phyloP scores from a whole-genome alignment of 2,113 vertebrate species.

The Callithrix jacchus region DNA sequence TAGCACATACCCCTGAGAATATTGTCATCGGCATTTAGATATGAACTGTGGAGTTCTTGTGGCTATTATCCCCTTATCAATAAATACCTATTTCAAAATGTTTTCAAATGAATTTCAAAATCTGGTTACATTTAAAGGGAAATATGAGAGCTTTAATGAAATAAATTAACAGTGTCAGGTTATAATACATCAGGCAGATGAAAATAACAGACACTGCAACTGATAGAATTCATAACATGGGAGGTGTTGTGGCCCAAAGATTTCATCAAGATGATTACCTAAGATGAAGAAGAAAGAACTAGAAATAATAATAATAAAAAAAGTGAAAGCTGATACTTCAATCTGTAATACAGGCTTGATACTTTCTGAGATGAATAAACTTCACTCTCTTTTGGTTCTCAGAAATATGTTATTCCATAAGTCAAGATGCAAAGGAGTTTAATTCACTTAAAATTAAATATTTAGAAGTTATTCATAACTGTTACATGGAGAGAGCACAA shows the following conservation, averaged over 20 bases:
- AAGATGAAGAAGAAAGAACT: neutral
- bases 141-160: neutral
- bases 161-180: neutral
- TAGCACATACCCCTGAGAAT: neutral
- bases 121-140: slow-evolving; percentile 1
- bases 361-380: neutral
- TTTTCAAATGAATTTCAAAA: slow-evolving; percentile 40
- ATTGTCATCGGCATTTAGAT: neutral
- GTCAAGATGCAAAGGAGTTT: neutral
- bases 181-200: neutral
- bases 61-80: neutral
- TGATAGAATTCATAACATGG: neutral
- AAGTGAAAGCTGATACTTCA: slow-evolving; percentile 3
- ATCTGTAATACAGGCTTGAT: neutral
- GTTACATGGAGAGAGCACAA: neutral
- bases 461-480: neutral
- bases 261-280: slow-evolving; percentile 16
- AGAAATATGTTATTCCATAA: neutral
- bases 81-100: neutral
- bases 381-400: neutral
- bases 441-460: neutral
- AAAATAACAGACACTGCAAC: neutral
- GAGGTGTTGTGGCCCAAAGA: neutral
- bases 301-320: neutral
- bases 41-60: neutral